Evolutionary conservation across 2,797 vertebrate genomes (phyloP).

Genomic region (Sphaeramia orbicularis): DNA sequence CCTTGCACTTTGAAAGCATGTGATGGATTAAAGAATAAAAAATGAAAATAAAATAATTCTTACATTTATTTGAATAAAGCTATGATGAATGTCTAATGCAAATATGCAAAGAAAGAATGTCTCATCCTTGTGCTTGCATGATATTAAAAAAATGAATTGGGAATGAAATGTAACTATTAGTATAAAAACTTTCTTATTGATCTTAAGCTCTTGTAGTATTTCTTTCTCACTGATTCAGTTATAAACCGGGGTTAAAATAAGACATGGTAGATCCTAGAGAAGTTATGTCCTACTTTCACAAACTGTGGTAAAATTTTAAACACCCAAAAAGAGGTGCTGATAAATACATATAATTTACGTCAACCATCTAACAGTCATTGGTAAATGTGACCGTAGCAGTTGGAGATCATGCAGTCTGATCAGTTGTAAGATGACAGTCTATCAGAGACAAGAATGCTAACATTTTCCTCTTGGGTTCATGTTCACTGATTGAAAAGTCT

Average conservation of each 20-base stretch:
- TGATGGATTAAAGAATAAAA: neutral
- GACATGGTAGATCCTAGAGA: no score
- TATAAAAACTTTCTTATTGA: no score
- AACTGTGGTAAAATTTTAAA: no score
- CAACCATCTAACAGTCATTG: no score
- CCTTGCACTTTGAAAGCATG: neutral
- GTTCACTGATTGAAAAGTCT: constrained; percentile 8
- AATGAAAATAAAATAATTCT: neutral
- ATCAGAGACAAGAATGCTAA: neutral
- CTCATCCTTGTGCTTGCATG: neutral
- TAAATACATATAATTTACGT: neutral
- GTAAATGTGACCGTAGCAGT: neutral
- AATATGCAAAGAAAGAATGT: neutral
- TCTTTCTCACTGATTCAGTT: no score
- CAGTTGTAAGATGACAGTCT: neutral
- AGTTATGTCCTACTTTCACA: no score
- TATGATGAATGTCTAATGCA: neutral
- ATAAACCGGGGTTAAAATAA: no score
- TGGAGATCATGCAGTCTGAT: neutral
- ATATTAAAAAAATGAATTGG: no score
- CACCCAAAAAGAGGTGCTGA: neutral
- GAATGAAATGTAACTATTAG: neutral
- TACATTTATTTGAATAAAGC: neutral
- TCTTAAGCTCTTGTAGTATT: no score
- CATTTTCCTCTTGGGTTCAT: neutral